These are phyloP conservation scores for Leptopilina clavipes DNA, from an alignment of 1,140 invertebrate species.

Conservation along the genomic window DNA sequence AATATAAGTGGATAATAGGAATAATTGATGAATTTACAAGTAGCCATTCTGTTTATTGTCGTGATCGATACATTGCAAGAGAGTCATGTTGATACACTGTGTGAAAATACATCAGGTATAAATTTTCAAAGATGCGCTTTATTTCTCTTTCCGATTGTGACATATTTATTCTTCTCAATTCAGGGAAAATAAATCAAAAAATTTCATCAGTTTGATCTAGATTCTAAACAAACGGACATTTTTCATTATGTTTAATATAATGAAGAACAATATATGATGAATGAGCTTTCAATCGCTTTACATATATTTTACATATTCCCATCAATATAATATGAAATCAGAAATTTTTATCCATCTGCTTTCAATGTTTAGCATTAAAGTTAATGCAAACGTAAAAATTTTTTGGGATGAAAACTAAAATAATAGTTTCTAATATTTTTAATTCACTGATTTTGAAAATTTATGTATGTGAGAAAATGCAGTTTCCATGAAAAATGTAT, in stretches of 20 bases:
- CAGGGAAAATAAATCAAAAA: conserved; percentile 42
- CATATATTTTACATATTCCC: background rate
- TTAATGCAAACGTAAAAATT: no score
- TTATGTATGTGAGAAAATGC: background rate
- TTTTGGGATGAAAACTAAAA: no score
- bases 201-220: conserved; percentile 39
- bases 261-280: background rate
- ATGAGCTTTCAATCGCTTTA: background rate
- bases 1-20: background rate
- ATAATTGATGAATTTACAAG: conserved; percentile 13
- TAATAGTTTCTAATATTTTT: no score
- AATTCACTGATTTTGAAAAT: background rate
- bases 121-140: conserved; percentile 7
- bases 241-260: conserved; percentile 37
- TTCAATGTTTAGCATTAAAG: no score
- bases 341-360: no score
- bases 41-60: background rate
- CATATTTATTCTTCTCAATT: conserved; percentile 30
- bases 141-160: conserved; percentile 36
- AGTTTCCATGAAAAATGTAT: no score
- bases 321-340: no score
- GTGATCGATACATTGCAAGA: background rate
- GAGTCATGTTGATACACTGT: conserved; percentile 9
- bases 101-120: background rate
- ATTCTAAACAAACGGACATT: conserved; percentile 25